Percentiles rank a stretch among this genome's conserved stretches.
Conservation (phyloP, 2,888 invertebrate genomes). For the Tridacna gigas region DNA sequence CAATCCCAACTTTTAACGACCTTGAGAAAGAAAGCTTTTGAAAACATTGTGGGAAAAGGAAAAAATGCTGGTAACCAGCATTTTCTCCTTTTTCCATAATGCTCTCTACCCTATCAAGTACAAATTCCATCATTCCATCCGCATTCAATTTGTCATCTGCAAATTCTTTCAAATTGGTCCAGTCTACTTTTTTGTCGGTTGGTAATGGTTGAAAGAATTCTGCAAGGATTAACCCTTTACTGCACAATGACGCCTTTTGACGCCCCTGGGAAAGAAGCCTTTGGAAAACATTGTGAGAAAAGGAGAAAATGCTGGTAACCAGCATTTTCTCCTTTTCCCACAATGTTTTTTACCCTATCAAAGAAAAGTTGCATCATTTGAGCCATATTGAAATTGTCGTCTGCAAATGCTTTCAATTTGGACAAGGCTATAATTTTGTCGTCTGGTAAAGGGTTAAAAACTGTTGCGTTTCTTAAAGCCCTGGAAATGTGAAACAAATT, state of each 20-base stretch:
- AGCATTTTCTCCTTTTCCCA: not conserved
- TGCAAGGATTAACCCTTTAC: no score
- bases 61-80: not conserved
- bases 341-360: not conserved
- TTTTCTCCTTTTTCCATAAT: not conserved
- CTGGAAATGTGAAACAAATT: not conserved
- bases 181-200: not conserved
- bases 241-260: no score
- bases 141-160: not conserved
- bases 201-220: not conserved
- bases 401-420: no score
- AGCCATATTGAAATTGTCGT: no score
- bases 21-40: not conserved
- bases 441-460: no score
- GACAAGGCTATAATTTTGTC: no score
- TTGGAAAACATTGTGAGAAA: not conserved
- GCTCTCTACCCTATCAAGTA: not conserved
- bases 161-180: not conserved
- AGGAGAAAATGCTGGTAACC: not conserved
- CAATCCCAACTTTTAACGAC: no score
- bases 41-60: not conserved
- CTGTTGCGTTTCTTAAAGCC: conserved; percentile 4
- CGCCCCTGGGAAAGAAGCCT: not conserved
- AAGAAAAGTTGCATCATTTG: no score
- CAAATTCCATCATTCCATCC: not conserved